Base-by-base conservation (phyloP, 1,140 invertebrate species). In the Amyelois transitella region DNA sequence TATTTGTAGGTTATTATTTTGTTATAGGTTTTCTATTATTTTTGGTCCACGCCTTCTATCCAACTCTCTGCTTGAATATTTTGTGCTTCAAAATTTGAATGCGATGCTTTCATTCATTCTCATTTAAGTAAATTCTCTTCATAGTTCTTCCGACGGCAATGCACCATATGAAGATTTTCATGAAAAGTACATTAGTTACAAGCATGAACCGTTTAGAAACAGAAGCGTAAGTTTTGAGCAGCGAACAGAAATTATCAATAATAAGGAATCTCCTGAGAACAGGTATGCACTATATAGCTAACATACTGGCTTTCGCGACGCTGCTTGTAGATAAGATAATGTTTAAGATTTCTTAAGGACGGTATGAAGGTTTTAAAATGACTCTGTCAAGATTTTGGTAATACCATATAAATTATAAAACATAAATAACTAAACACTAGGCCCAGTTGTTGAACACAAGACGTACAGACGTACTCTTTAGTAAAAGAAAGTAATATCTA, bases 161-260 rank as follows among this genome's bases (percentile, higher is more conserved):
- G 80, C 75, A 75, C 85, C 80, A 76, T 86, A 91, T 68, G 91
- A 93, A 90, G 93, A 94, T 80, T 94, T 95, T 74, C 93, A 95
- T 82, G 93, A 95, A 88, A 94, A 94, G 78, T 89, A 94, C 57
- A 92, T 95, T 75, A 92, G 92, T 87, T 89, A 87, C 81, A 89
- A 89, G 69, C 90, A 92, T 74, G 91, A 92, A 66, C 88, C 93
- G 69, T 94, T 93, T 82, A 90, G 93, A 62, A 93, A 93, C 84
- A 89, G 93, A 66, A 92, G 92, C 64, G 90, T 94, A 55, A 93
- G 93, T 66, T 87, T 93, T 66, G 90, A 92, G 82, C 91, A 92
- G 74, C 89, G 75, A 68, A 75, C 78, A 62, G 78, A 89, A 73
- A 72, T 75, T 62, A 63, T 72, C 62, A 64, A 68, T 65, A 67